Evolutionary conservation across 2,888 invertebrate genomes (phyloP), one percentile per base, ranked within the genome.

Genomic region (Cyrtodaria siliqua): DNA sequence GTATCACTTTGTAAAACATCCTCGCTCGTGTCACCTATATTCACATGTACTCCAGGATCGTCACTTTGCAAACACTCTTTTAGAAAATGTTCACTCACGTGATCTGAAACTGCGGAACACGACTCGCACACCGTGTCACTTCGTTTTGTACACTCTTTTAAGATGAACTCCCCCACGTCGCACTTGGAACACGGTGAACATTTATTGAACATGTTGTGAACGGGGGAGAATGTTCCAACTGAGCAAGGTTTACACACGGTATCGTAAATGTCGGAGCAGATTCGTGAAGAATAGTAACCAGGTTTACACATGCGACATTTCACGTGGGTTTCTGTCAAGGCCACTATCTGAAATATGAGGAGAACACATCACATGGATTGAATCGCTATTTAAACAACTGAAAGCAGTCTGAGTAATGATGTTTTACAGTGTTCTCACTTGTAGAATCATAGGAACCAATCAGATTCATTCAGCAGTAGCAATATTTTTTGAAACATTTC

Each of bases 211-310:
- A 27, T 33, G 62, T 82, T 82, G 12, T 47, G 20, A 33, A 50
- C 59, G 12, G 70, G 33, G 1, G 82, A 73, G 38, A 77, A 85
- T 9, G 63, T 73, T 18, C 77, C 84, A 9, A 18, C 50, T 44
- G 80, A 57, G 68, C 86, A 86, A 1, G 67, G 73, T 40, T 78
- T 75, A 66, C 86, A 86, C 12, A 85, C 53, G n/a, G 85, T 85
- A 68, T 85, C 85, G 56, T 83, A 75, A 6, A 38, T 26, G n/a
- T 72, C 72, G 23, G 73, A 67, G 70, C 83, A 85, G 20, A 49
- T 52, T 69, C 79, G 66, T 16, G 77, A 77, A 29, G 77, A 83
- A 57, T 75, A 83, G 63, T 82, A 82, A 18, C 85, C 85, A 1
- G 82, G 71, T 59, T 83, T 85, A 40, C 85, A 85, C 44, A 52